Conservation (phyloP, 2,888 invertebrate species). For the Lasius fuliginosus region DNA sequence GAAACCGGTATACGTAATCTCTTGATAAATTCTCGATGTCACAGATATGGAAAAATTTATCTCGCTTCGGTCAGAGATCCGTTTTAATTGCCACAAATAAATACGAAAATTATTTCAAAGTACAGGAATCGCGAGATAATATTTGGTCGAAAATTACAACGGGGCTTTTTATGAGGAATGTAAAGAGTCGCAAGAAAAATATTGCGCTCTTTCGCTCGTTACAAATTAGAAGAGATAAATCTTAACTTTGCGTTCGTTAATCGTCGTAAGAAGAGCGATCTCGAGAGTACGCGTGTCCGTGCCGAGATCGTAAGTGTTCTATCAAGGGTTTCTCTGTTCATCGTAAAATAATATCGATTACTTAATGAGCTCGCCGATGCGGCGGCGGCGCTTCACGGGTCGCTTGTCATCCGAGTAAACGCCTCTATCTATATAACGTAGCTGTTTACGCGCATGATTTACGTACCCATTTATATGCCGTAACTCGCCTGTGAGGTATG, state of each 20-base stretch:
- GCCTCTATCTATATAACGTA: constrained; percentile 56
- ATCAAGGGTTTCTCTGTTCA: constrained; percentile 63
- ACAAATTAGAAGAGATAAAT: constrained; percentile 49
- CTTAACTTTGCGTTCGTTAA: constrained; percentile 67
- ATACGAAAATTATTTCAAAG: neutral
- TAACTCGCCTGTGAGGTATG: constrained; percentile 51
- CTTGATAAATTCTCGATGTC: neutral
- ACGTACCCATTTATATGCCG: constrained; percentile 55
- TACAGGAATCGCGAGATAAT: neutral
- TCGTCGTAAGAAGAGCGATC: constrained; percentile 57
- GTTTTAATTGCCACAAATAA: neutral
- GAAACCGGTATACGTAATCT: constrained; percentile 24
- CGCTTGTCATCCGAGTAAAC: constrained; percentile 56
- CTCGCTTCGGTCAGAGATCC: neutral
- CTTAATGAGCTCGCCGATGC: constrained; percentile 61
- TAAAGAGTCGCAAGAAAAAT: constrained; percentile 26
- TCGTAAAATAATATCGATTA: constrained; percentile 67
- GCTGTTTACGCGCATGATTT: constrained; percentile 56
- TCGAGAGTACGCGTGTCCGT: constrained; percentile 49
- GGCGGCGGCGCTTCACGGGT: constrained; percentile 56
- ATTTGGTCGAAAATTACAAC: neutral
- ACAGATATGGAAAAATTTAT: neutral
- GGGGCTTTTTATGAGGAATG: neutral
- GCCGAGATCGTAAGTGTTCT: constrained; percentile 52
- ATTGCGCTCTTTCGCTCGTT: constrained; percentile 19